phyloP scores from a whole-genome alignment of 2,797 vertebrate genomes.

The Pseudomugil gertrudae region DNA sequence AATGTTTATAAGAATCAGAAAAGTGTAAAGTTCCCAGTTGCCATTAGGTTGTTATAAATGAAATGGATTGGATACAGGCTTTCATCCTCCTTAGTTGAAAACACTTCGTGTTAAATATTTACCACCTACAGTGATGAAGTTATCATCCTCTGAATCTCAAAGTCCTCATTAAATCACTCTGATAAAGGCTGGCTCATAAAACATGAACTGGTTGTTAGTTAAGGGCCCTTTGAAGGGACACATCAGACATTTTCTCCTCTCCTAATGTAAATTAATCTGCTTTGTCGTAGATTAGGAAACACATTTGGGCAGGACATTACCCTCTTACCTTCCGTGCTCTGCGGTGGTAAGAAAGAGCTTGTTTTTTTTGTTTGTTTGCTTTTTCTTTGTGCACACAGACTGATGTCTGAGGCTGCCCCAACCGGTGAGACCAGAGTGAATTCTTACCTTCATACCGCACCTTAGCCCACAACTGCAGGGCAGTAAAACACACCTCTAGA shows the following conservation, averaged over 20 bases:
- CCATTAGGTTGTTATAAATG: too few relatives aligned
- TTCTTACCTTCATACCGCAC: conserved; percentile 31
- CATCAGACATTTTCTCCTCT: not conserved
- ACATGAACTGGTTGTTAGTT: not conserved
- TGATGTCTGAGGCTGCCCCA: conserved; percentile 11
- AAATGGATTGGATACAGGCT: too few relatives aligned
- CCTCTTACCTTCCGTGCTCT: not conserved
- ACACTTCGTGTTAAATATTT: conserved; percentile 58
- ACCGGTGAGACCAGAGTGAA: conserved; percentile 63
- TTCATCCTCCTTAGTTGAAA: too few relatives aligned
- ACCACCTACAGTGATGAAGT: not conserved
- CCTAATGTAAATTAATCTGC: not conserved
- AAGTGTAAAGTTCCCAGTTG: not conserved
- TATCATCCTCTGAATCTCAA: conserved; percentile 11
- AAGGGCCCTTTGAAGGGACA: not conserved
- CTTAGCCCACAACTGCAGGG: not conserved
- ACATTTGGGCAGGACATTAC: not conserved
- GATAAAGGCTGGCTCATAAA: not conserved
- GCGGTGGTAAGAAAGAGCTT: not conserved
- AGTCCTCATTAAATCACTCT: conserved; percentile 18
- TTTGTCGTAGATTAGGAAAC: not conserved
- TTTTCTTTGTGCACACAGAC: conserved; percentile 2
- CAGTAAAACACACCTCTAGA: not conserved
- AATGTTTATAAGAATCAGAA: not conserved
- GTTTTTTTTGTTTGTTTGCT: not conserved